phyloP scores from a whole-genome alignment of 2,797 vertebrate genomes.

The Poecile montanus region DNA sequence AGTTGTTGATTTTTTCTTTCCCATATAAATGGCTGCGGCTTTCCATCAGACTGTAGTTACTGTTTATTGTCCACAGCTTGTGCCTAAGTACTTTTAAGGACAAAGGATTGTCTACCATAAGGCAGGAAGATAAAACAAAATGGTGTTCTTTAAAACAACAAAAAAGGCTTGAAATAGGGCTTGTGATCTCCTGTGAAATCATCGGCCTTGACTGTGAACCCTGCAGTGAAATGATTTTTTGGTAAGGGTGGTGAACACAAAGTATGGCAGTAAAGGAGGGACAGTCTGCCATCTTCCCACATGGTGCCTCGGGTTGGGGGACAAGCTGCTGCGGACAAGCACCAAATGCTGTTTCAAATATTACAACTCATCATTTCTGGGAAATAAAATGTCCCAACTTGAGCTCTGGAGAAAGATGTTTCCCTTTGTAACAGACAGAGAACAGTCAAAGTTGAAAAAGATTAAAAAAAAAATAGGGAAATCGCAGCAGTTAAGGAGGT shows the following conservation, averaged over 20 bases:
- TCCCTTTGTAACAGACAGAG: not conserved
- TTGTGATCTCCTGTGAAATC: not conserved
- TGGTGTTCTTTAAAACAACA: not conserved
- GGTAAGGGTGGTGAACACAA: not conserved
- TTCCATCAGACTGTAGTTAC: not conserved
- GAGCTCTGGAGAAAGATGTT: not conserved
- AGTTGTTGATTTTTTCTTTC: not conserved
- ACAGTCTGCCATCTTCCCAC: not conserved
- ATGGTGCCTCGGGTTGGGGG: not conserved
- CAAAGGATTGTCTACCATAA: not conserved
- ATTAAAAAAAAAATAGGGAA: not conserved
- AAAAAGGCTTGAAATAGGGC: not conserved
- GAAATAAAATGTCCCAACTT: not conserved
- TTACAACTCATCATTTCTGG: not conserved
- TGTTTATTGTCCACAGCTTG: constrained; percentile 23
- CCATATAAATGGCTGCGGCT: not conserved
- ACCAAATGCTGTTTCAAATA: not conserved
- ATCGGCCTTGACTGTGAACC: not conserved
- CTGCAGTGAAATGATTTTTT: not conserved
- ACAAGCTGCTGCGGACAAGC: not conserved
- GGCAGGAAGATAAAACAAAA: not conserved
- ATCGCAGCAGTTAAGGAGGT: not conserved
- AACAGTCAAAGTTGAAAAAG: not conserved
- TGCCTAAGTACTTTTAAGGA: not conserved
- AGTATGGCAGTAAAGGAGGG: not conserved